A percentile compares a stretch with the other conserved stretches of the same genome.
phyloP scores from a whole-genome alignment of 2,888 invertebrate genomes.

The Melinaea marsaeus region DNA sequence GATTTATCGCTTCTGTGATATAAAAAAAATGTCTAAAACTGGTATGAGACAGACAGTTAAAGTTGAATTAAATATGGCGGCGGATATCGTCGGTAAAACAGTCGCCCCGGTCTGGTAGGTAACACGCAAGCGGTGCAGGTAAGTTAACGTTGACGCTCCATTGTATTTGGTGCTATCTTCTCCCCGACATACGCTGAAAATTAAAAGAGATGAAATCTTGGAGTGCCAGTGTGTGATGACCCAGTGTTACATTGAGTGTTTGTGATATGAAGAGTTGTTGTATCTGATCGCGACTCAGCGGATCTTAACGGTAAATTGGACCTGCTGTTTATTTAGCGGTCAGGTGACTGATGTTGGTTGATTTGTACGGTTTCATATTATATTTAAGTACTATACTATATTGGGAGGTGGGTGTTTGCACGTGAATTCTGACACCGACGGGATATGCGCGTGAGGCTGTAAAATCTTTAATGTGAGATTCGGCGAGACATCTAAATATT shows the following conservation, averaged over 20 bases:
- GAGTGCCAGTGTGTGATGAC: slow-evolving; percentile 67
- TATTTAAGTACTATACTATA: slow-evolving; percentile 49
- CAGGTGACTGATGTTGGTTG: slow-evolving; percentile 55
- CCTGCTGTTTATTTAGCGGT: slow-evolving; percentile 66
- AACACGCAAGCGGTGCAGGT: slow-evolving; percentile 77
- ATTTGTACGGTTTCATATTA: background rate
- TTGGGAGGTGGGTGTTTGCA: slow-evolving; percentile 53
- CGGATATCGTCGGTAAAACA: slow-evolving; percentile 59
- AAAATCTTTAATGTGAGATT: slow-evolving; percentile 46
- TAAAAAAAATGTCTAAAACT: background rate
- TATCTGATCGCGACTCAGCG: slow-evolving; percentile 53
- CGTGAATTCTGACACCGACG: slow-evolving; percentile 67
- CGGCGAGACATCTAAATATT: slow-evolving; percentile 42
- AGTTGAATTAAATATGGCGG: slow-evolving; percentile 60
- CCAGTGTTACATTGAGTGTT: slow-evolving; percentile 53
- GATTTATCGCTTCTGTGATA: background rate
- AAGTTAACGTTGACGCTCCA: slow-evolving; percentile 75
- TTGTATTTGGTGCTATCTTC: slow-evolving; percentile 72
- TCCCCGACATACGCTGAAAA: slow-evolving; percentile 46
- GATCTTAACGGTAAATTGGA: slow-evolving; percentile 75
- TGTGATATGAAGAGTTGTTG: slow-evolving; percentile 57
- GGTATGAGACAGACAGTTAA: slow-evolving; percentile 21
- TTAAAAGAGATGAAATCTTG: slow-evolving; percentile 60
- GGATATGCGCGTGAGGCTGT: slow-evolving; percentile 37
- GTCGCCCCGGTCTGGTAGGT: slow-evolving; percentile 56